Percentiles rank a stretch among this genome's conserved stretches.
Evolutionary conservation across 2,797 vertebrate species (phyloP).

Genomic region (Lutjanus campechanus): DNA sequence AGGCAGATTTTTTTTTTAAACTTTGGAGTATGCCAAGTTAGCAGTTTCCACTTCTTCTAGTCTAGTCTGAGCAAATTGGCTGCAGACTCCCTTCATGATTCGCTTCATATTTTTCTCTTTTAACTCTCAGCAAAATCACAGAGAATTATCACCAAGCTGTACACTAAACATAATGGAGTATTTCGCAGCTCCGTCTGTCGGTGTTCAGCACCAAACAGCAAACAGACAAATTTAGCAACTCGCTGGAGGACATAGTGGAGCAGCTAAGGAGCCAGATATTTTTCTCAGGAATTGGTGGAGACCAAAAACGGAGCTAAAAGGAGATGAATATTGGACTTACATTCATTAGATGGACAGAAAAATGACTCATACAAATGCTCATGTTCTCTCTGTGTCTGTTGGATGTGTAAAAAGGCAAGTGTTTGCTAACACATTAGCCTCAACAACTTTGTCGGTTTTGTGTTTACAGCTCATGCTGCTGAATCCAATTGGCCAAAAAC

Average conservation of each 20-base stretch:
- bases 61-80: not conserved
- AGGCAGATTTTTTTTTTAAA: not conserved
- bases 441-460: not conserved
- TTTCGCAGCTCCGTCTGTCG: too few relatives aligned
- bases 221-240: not conserved
- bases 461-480: not conserved
- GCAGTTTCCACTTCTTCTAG: not conserved
- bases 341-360: too few relatives aligned
- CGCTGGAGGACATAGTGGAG: not conserved
- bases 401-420: too few relatives aligned
- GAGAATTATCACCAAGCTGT: too few relatives aligned
- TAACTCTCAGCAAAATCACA: too few relatives aligned
- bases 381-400: not conserved
- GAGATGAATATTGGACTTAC: not conserved
- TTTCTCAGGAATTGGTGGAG: not conserved
- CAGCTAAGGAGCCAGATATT: not conserved
- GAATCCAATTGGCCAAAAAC: not conserved
- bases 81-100: too few relatives aligned
- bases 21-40: not conserved
- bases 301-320: not conserved
- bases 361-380: too few relatives aligned
- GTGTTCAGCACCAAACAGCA: not conserved
- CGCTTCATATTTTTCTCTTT: too few relatives aligned
- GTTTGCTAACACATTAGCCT: not conserved
- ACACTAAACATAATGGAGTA: too few relatives aligned